These are phyloP conservation scores for Oncorhynchus kisutch DNA, from an alignment of 2,113 vertebrate species.

Conservation along the genomic window DNA sequence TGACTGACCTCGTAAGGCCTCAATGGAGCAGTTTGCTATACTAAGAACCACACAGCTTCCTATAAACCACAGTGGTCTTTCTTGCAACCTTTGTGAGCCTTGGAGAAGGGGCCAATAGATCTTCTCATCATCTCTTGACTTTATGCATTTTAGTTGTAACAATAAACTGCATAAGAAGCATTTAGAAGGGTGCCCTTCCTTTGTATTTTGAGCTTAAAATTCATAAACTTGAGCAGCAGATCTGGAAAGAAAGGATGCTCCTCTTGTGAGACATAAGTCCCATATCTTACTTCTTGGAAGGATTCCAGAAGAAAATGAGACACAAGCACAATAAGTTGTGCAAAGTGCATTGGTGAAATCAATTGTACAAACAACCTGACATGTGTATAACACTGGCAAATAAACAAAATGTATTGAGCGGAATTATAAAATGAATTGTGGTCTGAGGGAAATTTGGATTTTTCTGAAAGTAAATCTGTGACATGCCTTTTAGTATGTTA, in stretches of 20 bases:
- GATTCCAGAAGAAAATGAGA: slow-evolving; percentile 10
- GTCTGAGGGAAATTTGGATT: too few relatives aligned
- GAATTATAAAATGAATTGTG: neutral
- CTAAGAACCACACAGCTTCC: neutral
- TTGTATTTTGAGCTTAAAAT: neutral
- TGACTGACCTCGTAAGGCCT: slow-evolving; percentile 4
- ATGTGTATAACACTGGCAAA: slow-evolving; percentile 10
- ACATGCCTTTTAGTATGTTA: too few relatives aligned
- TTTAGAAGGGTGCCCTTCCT: too few relatives aligned
- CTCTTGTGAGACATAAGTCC: neutral
- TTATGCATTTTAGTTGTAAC: too few relatives aligned
- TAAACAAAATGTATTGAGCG: slow-evolving; percentile 23
- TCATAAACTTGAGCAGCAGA: neutral
- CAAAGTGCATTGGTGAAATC: slow-evolving; percentile 13
- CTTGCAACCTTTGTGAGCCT: neutral
- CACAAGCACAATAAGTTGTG: slow-evolving; percentile 8
- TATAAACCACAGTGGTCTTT: neutral
- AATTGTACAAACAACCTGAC: slow-evolving; percentile 18
- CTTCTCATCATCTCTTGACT: neutral
- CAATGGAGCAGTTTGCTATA: neutral
- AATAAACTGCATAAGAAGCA: too few relatives aligned
- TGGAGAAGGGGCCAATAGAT: neutral
- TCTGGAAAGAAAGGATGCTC: neutral
- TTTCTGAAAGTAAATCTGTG: too few relatives aligned
- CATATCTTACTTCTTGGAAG: slow-evolving; percentile 27